These are phyloP conservation scores for Bubo blakistoni DNA, from an alignment of 2,113 vertebrate genomes.

Conservation along the genomic window DNA sequence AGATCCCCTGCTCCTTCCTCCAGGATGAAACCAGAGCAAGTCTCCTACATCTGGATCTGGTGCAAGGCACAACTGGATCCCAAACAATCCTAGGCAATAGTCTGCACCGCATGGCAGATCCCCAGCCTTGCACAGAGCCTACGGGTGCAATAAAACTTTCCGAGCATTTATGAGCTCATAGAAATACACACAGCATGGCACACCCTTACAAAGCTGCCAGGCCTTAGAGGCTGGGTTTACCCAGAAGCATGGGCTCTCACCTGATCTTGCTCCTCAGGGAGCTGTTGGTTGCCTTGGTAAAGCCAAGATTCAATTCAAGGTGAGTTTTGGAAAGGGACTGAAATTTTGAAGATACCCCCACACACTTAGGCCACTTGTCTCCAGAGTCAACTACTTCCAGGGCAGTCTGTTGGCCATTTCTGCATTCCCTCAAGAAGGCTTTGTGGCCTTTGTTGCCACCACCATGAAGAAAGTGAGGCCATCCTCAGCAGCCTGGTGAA, in stretches of 20 bases:
- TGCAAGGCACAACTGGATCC: neutral
- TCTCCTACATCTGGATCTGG: neutral
- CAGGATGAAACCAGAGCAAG: neutral
- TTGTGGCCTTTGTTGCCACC: neutral
- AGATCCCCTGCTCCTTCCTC: neutral
- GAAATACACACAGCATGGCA: neutral
- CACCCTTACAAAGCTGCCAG: neutral
- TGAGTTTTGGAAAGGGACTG: neutral
- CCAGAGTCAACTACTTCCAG: neutral
- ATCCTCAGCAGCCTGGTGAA: neutral
- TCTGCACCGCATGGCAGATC: neutral
- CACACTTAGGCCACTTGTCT: neutral
- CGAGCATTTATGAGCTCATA: neutral
- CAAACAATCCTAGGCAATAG: neutral
- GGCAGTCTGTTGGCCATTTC: neutral
- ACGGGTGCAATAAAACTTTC: neutral
- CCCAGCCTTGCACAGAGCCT: neutral
- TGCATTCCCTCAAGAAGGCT: neutral
- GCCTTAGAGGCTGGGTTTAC: neutral
- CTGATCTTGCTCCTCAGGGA: neutral
- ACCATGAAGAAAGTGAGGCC: too few species aligned
- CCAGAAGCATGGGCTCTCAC: neutral
- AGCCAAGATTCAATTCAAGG: neutral
- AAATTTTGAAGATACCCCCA: neutral
- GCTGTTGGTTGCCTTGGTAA: neutral